phyloP scores from a whole-genome alignment of 1,140 invertebrate genomes.

The Brachionus rubens region DNA sequence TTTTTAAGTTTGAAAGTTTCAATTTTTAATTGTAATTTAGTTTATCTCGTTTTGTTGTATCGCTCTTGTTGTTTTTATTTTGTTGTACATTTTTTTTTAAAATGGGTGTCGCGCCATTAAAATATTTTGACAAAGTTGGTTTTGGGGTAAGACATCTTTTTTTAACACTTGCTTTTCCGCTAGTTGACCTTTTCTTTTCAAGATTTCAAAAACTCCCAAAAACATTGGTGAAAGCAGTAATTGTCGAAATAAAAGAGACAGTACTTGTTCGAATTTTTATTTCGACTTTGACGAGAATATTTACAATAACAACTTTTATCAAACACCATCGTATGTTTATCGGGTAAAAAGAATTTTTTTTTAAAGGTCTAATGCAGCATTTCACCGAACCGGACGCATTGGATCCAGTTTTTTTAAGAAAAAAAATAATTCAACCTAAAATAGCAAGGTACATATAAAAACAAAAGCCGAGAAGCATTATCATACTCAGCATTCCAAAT shows the following conservation, averaged over 20 bases:
- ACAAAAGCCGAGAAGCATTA: constrained; percentile 14
- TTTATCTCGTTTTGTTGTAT: background rate
- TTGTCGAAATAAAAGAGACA: background rate
- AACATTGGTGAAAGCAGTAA: background rate
- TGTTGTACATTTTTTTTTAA: background rate
- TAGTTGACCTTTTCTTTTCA: background rate
- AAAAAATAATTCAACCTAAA: background rate
- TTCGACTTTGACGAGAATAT: constrained; percentile 15
- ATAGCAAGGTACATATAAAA: constrained; percentile 31
- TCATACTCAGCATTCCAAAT: constrained; percentile 6
- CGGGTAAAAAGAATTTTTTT: background rate
- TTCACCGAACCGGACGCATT: too few species aligned
- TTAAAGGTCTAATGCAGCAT: too few species aligned
- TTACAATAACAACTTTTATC: constrained; percentile 16
- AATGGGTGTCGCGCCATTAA: constrained; percentile 38
- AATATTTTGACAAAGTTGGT: constrained; percentile 32
- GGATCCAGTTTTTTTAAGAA: too few species aligned
- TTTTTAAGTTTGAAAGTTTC: too few species aligned
- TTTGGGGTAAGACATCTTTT: too few species aligned
- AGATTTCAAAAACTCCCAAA: background rate
- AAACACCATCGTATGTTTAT: background rate
- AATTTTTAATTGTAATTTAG: too few species aligned
- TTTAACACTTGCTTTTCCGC: background rate
- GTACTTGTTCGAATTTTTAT: constrained; percentile 32
- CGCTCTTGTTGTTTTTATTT: background rate